A percentile compares a stretch with the other conserved stretches of the same genome.
Evolutionary conservation across 2,113 vertebrate species (phyloP).

Genomic region (Nycticebus coucang): DNA sequence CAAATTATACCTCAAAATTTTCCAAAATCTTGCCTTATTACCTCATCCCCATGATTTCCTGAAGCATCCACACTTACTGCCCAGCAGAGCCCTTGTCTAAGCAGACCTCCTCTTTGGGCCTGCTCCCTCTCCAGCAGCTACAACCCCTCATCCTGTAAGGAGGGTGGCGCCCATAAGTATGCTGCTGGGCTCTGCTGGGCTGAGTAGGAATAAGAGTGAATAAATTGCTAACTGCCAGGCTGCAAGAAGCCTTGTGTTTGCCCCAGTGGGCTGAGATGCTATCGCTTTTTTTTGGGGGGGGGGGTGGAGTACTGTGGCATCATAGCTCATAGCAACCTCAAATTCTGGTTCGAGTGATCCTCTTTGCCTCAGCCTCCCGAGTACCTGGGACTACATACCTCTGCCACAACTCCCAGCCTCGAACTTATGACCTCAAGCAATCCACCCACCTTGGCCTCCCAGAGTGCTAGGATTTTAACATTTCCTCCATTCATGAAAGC

Average conservation of each 20-base stretch:
- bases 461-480: too few species aligned
- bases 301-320: too few species aligned
- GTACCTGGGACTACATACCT: too few species aligned
- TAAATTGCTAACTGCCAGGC: too few species aligned
- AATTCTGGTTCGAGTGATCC: too few species aligned
- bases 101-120: background rate
- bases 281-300: background rate
- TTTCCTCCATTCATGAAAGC: background rate
- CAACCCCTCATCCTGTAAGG: fast-evolving
- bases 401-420: too few species aligned
- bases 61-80: fast-evolving
- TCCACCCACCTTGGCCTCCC: too few species aligned
- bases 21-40: background rate
- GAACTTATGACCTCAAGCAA: too few species aligned
- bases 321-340: too few species aligned
- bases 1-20: background rate
- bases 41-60: background rate
- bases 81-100: background rate
- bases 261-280: too few species aligned
- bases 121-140: too few species aligned
- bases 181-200: background rate
- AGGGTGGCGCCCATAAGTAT: background rate
- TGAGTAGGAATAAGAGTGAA: background rate
- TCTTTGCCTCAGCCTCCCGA: too few species aligned
- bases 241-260: background rate